A percentile compares a stretch with the other conserved stretches of the same genome.
phyloP scores from a whole-genome alignment of 2,888 invertebrate genomes.

The Hofmannophila pseudospretella region DNA sequence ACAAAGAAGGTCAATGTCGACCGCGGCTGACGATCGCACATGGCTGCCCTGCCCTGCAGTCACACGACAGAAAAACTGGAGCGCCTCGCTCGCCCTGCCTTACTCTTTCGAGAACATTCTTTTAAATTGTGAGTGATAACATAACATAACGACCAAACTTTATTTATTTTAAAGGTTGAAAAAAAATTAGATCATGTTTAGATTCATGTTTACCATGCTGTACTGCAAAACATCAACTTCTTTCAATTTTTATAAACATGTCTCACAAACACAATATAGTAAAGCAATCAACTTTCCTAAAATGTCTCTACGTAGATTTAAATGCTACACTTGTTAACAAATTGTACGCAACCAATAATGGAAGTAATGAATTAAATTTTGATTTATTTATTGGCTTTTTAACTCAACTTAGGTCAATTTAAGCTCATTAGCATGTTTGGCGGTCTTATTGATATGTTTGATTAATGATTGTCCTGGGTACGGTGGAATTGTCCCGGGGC shows the following conservation, averaged over 20 bases:
- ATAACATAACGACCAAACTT: too few species aligned
- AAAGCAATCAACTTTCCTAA: too few species aligned
- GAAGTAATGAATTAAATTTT: neutral
- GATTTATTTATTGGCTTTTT: slow-evolving; percentile 3
- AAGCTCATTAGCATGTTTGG: slow-evolving; percentile 4
- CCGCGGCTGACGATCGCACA: slow-evolving; percentile 22
- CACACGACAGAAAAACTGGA: slow-evolving; percentile 2
- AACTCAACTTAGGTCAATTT: slow-evolving; percentile 1
- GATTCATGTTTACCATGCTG: too few species aligned
- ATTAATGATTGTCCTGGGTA: slow-evolving; percentile 29
- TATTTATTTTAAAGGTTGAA: too few species aligned
- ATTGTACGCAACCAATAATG: neutral
- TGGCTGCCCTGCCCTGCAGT: slow-evolving; percentile 6
- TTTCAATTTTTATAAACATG: too few species aligned
- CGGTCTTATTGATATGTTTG: slow-evolving; percentile 28
- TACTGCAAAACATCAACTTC: too few species aligned
- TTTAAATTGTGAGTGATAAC: too few species aligned
- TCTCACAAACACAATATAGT: too few species aligned
- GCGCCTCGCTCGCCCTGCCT: slow-evolving; percentile 6
- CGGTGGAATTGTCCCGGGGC: slow-evolving; percentile 37
- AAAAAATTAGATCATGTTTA: too few species aligned
- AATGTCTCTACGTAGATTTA: neutral
- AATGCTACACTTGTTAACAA: neutral
- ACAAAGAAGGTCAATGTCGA: slow-evolving; percentile 46
- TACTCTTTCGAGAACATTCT: neutral